Evolutionary conservation across 2,888 invertebrate species (phyloP), one percentile per base, ranked within the genome.

Genomic region (Lottia scabra): DNA sequence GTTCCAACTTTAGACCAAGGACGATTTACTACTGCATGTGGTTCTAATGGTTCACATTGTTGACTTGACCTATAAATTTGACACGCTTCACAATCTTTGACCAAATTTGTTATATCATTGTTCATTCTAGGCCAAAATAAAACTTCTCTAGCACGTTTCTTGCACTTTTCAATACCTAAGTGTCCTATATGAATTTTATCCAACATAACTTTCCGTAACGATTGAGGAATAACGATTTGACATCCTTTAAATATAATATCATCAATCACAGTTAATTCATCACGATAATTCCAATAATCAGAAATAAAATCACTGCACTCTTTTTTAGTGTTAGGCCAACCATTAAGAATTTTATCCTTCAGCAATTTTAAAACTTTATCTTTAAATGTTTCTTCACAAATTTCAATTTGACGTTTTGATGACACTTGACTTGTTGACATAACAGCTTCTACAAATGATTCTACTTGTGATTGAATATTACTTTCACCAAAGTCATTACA

Each of bases 81-180:
- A 30, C 72, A 72, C 4, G 72, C 46, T 13, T 38, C 5, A 62
- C 72, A 72, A 6, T 6, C 2, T 16, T 16, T 45, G 13, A 72
- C 67, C 43, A 69, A 3, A 44, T 64, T 45, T 16, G n/a, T 27
- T 8, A 72, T 46, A 27, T 72, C 72, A 19, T 44, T 27, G 23
- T 67, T 71, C 44, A 71, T 67, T 63, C 46, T 4, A 12, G 72
- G 72, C 68, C 72, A 72, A n/a, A 64, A 72, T 13, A 72, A 15
- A 2, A 30, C 3, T 13, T 62, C 48, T 10, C 72, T 5, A 12
- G 72, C 72, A 10, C 68, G 4, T 2, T 15, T 44, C 19, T 63
- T 67, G 38, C 67, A 72, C 38, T 73, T 73, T 62, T 66, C 69
- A 23, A n/a, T 4, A 27, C 70, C 70, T 13, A 70, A 19, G 27